phyloP scores from a whole-genome alignment of 2,113 vertebrate species.

The Osmerus mordax region DNA sequence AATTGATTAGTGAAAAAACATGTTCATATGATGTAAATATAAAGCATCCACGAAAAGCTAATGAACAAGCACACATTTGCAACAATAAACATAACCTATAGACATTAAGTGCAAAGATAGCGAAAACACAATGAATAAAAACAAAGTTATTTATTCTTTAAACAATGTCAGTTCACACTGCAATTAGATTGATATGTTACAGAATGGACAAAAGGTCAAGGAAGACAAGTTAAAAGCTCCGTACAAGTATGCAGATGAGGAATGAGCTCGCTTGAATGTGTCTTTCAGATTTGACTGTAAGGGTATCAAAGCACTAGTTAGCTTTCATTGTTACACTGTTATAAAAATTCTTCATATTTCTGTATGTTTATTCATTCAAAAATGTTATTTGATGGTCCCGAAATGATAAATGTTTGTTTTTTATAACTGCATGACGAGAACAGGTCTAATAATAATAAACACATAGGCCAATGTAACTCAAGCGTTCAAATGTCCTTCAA shows the following conservation, averaged over 20 bases:
- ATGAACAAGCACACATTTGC: background rate
- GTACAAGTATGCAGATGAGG: slow-evolving; percentile 7
- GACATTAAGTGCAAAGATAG: slow-evolving; percentile 64
- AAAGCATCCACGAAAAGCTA: background rate
- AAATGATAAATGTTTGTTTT: slow-evolving; percentile 1
- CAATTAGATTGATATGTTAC: slow-evolving; percentile 53
- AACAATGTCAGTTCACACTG: slow-evolving; percentile 72
- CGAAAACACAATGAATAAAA: slow-evolving; percentile 73
- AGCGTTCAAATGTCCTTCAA: slow-evolving; percentile 21
- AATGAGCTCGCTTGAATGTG: slow-evolving; percentile 6
- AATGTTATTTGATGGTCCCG: slow-evolving; percentile 18
- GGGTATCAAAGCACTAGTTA: slow-evolving; percentile 18
- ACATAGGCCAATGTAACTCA: slow-evolving; percentile 37
- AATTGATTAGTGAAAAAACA: slow-evolving; percentile 5
- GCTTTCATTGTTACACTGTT: slow-evolving; percentile 45
- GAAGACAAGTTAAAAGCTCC: slow-evolving; percentile 30
- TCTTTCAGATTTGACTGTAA: slow-evolving; percentile 24
- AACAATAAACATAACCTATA: slow-evolving; percentile 70
- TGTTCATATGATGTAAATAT: background rate
- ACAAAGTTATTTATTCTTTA: slow-evolving; percentile 61
- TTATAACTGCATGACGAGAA: slow-evolving; percentile 14
- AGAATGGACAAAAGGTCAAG: slow-evolving; percentile 18
- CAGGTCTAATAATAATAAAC: slow-evolving; percentile 3
- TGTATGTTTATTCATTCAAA: slow-evolving; percentile 27
- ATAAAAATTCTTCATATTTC: slow-evolving; percentile 28